Evolutionary conservation across 92 coral and sea anemone genomes (phyloP).

Genomic region (Phymanthus crucifer): DNA sequence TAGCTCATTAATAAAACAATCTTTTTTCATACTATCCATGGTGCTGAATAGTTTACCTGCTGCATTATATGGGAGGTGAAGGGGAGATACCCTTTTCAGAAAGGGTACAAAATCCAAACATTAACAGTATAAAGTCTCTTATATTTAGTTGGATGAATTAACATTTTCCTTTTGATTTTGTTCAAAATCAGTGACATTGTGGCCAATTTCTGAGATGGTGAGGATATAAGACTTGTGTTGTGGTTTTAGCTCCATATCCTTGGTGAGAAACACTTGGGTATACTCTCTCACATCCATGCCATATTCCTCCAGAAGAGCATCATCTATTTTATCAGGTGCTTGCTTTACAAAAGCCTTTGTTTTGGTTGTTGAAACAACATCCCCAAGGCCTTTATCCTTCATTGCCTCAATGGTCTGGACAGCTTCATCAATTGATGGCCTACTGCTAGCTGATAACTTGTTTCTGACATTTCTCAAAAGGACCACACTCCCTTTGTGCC

Average conservation of each 20-base stretch:
- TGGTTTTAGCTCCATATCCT: slow-evolving; percentile 2
- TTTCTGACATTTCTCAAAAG: too few species aligned
- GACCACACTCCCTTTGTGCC: too few species aligned
- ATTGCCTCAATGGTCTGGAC: too few species aligned
- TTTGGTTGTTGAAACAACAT: too few species aligned
- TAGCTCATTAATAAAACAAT: background rate
- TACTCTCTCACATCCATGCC: slow-evolving; percentile 5
- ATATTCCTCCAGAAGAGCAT: background rate
- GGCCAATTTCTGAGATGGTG: background rate
- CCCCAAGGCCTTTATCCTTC: too few species aligned
- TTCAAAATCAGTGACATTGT: slow-evolving; percentile 12
- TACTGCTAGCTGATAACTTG: too few species aligned
- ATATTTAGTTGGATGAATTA: background rate
- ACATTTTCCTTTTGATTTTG: slow-evolving; percentile 5
- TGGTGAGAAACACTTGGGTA: slow-evolving; percentile 7
- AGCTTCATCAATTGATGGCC: too few species aligned
- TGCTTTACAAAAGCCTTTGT: too few species aligned
- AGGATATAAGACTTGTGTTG: slow-evolving; percentile 11
- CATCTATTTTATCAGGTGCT: too few species aligned
- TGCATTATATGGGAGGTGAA: background rate
- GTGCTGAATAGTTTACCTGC: background rate
- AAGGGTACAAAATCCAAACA: background rate
- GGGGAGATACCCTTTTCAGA: background rate
- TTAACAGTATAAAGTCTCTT: background rate
- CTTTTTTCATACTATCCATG: background rate